Conservation (phyloP, 2,113 vertebrate species). For the Rhinolophus sinicus region DNA sequence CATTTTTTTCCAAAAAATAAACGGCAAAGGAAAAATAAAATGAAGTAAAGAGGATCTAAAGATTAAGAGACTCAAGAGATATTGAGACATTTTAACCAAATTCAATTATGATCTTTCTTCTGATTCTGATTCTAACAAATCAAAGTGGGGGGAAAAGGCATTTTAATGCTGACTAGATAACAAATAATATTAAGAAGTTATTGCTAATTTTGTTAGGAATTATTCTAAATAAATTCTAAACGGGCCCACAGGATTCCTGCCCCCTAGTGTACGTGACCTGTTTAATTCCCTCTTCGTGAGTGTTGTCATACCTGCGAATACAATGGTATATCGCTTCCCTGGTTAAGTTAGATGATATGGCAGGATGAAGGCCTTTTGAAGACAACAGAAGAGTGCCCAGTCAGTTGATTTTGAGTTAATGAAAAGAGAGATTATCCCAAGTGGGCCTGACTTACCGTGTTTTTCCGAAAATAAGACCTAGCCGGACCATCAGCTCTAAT, state of each 20-base stretch:
- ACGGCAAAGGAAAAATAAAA: background rate
- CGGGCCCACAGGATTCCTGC: background rate
- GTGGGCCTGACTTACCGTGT: background rate
- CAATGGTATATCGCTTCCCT: background rate
- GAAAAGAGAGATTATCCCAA: background rate
- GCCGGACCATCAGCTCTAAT: too few species aligned
- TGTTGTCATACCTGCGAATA: background rate
- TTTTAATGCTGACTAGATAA: background rate
- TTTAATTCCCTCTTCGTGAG: background rate
- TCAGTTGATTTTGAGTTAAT: background rate
- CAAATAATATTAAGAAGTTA: background rate
- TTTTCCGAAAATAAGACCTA: too few species aligned
- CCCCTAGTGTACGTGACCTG: background rate
- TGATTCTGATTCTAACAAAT: background rate
- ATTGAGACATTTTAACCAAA: background rate
- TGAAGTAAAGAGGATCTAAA: background rate
- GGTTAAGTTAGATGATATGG: background rate
- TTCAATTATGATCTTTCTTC: background rate
- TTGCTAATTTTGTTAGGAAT: background rate
- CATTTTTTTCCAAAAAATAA: background rate
- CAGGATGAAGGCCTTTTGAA: background rate
- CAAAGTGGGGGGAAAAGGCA: background rate
- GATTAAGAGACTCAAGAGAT: background rate
- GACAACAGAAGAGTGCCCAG: background rate
- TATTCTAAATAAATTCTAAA: background rate